Evolutionary conservation across 2,113 vertebrate species (phyloP).

Genomic region (Pongo pygmaeus): DNA sequence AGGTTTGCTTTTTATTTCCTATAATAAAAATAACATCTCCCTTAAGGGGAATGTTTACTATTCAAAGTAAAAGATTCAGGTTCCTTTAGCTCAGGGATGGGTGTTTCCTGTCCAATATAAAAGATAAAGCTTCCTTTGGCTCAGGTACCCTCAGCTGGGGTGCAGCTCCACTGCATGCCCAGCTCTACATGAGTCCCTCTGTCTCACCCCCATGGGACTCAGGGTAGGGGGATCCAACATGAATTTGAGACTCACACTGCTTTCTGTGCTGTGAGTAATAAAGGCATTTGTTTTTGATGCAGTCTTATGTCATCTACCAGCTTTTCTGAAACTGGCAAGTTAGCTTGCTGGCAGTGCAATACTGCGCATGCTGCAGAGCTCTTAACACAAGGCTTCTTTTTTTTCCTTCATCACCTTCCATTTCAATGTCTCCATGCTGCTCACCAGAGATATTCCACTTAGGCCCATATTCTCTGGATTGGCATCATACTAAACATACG

Average conservation of each 20-base stretch:
- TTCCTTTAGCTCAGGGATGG: background rate
- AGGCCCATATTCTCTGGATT: background rate
- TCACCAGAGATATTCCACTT: background rate
- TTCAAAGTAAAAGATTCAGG: background rate
- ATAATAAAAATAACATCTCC: background rate
- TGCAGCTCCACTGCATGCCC: fast-evolving
- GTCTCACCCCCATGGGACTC: fast-evolving
- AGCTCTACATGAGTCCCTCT: background rate
- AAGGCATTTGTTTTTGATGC: background rate
- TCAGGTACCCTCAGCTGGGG: background rate
- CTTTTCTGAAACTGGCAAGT: background rate
- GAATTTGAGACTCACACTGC: background rate
- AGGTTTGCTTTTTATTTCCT: background rate
- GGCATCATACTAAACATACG: background rate
- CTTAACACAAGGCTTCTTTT: background rate
- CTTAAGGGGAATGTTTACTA: too few relatives aligned
- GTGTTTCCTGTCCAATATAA: background rate
- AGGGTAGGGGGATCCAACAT: background rate
- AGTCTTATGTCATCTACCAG: background rate
- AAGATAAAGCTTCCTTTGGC: background rate
- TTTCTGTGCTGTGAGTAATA: background rate
- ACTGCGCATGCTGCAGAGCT: background rate
- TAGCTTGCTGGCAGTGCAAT: background rate
- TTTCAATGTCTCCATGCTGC: background rate
- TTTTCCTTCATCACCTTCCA: background rate